Evolutionary conservation across 2,888 invertebrate species (phyloP).

Genomic region (Mimumesa dahlbomi): DNA sequence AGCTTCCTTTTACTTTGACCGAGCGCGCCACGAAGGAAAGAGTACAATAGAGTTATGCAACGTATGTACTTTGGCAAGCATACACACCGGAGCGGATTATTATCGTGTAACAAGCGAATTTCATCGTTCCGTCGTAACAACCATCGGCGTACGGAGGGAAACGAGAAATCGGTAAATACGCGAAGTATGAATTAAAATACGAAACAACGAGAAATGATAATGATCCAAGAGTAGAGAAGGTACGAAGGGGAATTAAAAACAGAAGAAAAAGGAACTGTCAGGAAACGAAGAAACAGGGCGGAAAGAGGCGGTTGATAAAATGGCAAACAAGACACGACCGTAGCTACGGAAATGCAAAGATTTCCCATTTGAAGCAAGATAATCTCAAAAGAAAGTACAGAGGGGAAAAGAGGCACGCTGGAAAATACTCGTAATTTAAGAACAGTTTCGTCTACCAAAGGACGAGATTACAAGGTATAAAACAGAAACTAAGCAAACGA

Average conservation of each 20-base stretch:
- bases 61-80: neutral
- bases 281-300: neutral
- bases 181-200: too few relatives aligned
- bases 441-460: conserved; percentile 1
- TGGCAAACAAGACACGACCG: conserved; percentile 3
- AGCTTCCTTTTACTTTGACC: conserved; percentile 30
- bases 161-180: too few relatives aligned
- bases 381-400: conserved; percentile 14
- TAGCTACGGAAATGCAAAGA: neutral
- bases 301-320: neutral
- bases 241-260: neutral
- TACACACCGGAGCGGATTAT: neutral
- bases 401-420: conserved; percentile 1
- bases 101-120: too few relatives aligned
- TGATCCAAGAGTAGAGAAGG: too few relatives aligned
- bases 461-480: conserved; percentile 7
- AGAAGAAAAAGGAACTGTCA: too few relatives aligned
- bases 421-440: conserved; percentile 22
- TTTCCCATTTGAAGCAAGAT: conserved; percentile 16
- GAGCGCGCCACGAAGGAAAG: conserved; percentile 29
- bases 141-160: too few relatives aligned
- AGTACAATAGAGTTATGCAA: neutral
- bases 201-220: too few relatives aligned
- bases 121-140: too few relatives aligned
- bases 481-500: conserved; percentile 3